Percentiles rank a stretch among this genome's conserved stretches.
Evolutionary conservation across 2,113 vertebrate species (phyloP).

Genomic region (Chionodraco myersi): DNA sequence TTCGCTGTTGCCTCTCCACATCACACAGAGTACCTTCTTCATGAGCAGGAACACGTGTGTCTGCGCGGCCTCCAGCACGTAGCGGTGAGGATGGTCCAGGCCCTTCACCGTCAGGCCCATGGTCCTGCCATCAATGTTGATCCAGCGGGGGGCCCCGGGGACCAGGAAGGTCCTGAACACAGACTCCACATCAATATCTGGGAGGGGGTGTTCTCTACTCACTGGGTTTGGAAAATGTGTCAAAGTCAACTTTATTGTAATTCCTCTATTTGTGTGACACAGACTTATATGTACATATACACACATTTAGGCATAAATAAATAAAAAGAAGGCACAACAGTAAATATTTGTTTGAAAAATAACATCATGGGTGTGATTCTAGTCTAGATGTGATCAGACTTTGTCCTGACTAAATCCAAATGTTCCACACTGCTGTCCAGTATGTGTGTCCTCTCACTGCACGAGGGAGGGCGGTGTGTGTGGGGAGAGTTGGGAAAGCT

Average conservation of each 20-base stretch:
- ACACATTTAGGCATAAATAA: too few species aligned
- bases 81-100: constrained; percentile 93
- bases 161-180: constrained; percentile 91
- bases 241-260: too few species aligned
- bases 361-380: too few species aligned
- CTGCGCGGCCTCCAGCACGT: constrained; percentile 95
- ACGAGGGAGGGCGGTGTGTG: too few species aligned
- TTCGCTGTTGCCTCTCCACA: too few species aligned
- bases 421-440: not conserved
- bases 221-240: not conserved
- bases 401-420: not conserved
- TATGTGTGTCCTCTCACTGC: too few species aligned
- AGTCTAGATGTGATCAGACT: not conserved
- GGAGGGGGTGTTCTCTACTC: not conserved
- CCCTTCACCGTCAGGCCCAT: constrained; percentile 98
- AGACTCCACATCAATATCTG: not conserved
- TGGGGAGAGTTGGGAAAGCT: too few species aligned
- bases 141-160: constrained; percentile 95
- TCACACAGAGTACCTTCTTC: constrained; percentile 89
- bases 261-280: too few species aligned
- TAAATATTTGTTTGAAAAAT: too few species aligned
- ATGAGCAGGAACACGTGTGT: constrained; percentile 99
- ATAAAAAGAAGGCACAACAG: too few species aligned
- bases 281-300: too few species aligned
- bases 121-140: constrained; percentile 97